Evolutionary conservation across 2,113 vertebrate genomes (phyloP).

Genomic region (Puma concolor): DNA sequence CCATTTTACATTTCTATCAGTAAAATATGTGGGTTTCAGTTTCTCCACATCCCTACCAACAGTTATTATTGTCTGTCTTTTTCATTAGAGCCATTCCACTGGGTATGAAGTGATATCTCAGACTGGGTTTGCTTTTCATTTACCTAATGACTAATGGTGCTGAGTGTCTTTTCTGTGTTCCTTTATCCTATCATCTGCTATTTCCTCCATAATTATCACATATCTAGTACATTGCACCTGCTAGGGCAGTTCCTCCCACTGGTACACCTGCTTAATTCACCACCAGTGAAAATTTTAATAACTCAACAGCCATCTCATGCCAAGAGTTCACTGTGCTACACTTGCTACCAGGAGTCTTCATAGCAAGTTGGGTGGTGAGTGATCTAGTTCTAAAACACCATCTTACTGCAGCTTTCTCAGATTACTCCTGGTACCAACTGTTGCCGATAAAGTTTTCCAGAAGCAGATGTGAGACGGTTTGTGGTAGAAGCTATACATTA

Average conservation of each 20-base stretch:
- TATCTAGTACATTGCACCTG: neutral
- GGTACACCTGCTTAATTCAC: neutral
- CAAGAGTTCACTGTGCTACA: neutral
- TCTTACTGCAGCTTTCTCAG: slow-evolving; percentile 21
- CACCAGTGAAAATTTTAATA: neutral
- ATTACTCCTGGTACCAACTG: neutral
- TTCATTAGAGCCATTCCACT: neutral
- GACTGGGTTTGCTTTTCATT: neutral
- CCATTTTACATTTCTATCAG: neutral
- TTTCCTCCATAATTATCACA: slow-evolving; percentile 35
- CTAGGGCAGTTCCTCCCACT: neutral
- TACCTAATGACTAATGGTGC: neutral
- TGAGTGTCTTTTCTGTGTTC: neutral
- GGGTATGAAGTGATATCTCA: neutral
- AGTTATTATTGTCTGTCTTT: neutral
- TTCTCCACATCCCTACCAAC: neutral
- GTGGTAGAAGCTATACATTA: neutral
- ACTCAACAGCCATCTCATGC: neutral
- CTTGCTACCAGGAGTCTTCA: neutral
- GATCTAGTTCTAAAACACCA: slow-evolving; percentile 11
- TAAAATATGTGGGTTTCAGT: neutral
- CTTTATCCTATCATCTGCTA: neutral
- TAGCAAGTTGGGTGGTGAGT: neutral
- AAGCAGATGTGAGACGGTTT: neutral
- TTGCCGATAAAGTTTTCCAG: neutral